Evolutionary conservation across 2,113 vertebrate genomes (phyloP), one percentile per base, ranked within the genome.

Genomic region (Cisticola juncidis): DNA sequence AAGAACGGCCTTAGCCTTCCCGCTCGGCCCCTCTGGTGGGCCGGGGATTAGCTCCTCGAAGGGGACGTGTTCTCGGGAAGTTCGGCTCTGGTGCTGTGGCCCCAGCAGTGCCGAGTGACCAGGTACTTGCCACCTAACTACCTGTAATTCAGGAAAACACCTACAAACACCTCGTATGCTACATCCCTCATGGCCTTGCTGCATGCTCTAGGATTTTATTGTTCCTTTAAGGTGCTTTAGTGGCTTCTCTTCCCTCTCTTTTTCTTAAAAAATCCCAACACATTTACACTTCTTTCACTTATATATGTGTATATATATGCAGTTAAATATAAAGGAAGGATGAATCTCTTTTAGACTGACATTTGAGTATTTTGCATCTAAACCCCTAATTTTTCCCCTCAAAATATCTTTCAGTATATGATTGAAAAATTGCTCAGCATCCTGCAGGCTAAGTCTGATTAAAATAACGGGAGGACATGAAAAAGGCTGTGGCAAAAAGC

Each of bases 221-320:
- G 19, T 42, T 88, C 36, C 23, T 50, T 44, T 11, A 51, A 36
- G 8, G 22, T 86, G 26, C 6, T 62, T 50, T 42, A 40, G 7
- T 0, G 1, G 8, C 9, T 60, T 89, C 5, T 26, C 19, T 44
- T 70, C 19, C 14, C 2, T 5, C 21, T 29, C 1, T 1, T 35
- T 35, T 82, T 79, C 40, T 81, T 78, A 2, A 11, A 50, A 14
- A 19, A 23, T n/a, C n/a, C n/a, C n/a, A n/a, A n/a, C n/a, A n/a
- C n/a, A n/a, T n/a, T n/a, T n/a, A n/a, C n/a, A n/a, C n/a, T n/a
- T n/a, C n/a, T 92, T 95, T n/a, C 19, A 24, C 14, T 74, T 86
- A 57, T 51, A 56, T 21, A n/a, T n/a, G n/a, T n/a, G n/a, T n/a
- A 42, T 21, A 38, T 71, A 35, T 44, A 33, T 28, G n/a, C 28